Conservation (phyloP, 2,797 vertebrate genomes). For the Leptatherina wallacei region DNA sequence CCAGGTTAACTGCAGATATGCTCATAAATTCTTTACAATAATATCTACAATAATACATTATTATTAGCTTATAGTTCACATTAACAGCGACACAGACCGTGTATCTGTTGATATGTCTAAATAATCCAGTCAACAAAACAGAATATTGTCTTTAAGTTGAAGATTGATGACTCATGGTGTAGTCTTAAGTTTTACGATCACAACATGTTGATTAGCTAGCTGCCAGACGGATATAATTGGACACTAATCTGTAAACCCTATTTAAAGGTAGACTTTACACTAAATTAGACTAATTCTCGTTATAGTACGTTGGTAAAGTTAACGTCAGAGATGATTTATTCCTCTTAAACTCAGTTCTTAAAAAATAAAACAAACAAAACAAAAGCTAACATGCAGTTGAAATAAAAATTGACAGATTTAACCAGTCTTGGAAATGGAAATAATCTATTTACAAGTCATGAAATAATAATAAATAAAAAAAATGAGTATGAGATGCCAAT, state of each 20-base stretch:
- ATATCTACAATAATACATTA: not conserved
- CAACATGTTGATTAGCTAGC: slow-evolving; percentile 32
- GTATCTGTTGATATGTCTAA: not conserved
- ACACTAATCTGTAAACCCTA: not conserved
- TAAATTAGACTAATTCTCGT: not conserved
- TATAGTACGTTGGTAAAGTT: not conserved
- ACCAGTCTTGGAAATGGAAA: not conserved
- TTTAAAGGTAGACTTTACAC: not conserved
- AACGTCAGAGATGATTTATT: not conserved
- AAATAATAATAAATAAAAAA: not conserved
- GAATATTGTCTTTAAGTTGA: not conserved
- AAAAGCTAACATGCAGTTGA: not conserved
- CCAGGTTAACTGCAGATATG: not conserved
- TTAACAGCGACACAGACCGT: not conserved
- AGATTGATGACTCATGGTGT: not conserved
- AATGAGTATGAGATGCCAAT: not conserved
- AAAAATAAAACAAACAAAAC: not conserved
- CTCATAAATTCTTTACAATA: not conserved
- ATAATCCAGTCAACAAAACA: not conserved
- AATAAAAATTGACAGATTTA: too few species aligned
- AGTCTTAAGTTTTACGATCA: not conserved
- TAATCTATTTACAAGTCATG: not conserved
- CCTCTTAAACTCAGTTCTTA: not conserved
- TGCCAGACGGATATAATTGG: slow-evolving; percentile 9
- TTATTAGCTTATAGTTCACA: not conserved